Evolutionary conservation across 2,113 vertebrate genomes (phyloP).

Genomic region (Ramphastos sulfuratus): DNA sequence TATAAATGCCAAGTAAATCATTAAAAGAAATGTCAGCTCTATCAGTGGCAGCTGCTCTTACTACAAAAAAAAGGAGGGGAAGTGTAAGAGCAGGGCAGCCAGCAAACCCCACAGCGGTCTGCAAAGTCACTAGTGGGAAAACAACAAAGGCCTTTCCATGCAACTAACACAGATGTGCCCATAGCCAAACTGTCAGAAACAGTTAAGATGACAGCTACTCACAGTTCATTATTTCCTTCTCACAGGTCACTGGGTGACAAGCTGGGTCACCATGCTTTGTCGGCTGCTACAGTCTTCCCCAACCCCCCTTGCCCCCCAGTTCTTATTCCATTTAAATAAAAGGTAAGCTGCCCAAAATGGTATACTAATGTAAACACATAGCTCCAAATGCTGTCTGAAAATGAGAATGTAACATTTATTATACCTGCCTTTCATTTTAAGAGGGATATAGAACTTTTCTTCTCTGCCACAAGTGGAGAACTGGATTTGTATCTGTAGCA

Average conservation of each 20-base stretch:
- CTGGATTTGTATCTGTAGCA: background rate
- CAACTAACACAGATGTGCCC: conserved; percentile 95
- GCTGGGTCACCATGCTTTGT: conserved; percentile 93
- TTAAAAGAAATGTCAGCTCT: conserved; percentile 79
- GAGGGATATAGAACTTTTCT: background rate
- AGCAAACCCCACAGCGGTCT: conserved; percentile 80
- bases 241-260: conserved; percentile 98
- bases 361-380: conserved; percentile 64
- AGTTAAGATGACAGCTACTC: conserved; percentile 96
- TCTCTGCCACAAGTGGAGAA: background rate
- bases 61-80: conserved; percentile 77
- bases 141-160: conserved; percentile 86
- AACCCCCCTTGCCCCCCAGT: background rate
- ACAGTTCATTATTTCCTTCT: conserved; percentile 99
- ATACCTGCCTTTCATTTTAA: background rate
- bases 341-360: conserved; percentile 64
- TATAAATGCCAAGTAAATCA: conserved; percentile 77
- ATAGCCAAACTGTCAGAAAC: conserved; percentile 94
- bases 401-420: background rate
- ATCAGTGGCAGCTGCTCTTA: conserved; percentile 79
- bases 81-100: conserved; percentile 76
- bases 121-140: conserved; percentile 88
- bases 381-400: conserved; percentile 5
- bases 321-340: conserved; percentile 72
- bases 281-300: conserved; percentile 77